Percentiles rank a stretch among this genome's conserved stretches.
Evolutionary conservation across 2,888 invertebrate species (phyloP).

Genomic region (Ormyrus labotus): DNA sequence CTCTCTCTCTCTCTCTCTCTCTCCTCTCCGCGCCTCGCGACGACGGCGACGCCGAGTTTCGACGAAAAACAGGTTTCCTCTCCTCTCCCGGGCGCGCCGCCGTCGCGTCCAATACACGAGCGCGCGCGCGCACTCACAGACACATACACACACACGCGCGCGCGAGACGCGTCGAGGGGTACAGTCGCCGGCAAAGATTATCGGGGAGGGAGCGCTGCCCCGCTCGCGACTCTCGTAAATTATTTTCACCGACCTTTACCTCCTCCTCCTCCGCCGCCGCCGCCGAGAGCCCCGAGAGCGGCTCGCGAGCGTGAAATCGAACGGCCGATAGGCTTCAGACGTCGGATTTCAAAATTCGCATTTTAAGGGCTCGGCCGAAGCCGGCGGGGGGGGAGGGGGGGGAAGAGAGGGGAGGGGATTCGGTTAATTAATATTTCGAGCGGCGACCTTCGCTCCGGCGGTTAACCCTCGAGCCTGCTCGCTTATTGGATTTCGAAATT

Average conservation of each 20-base stretch:
- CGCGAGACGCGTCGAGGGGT: conserved; percentile 3
- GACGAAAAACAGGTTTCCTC: conserved; percentile 62
- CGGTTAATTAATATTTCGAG: conserved; percentile 34
- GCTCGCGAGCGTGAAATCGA: conserved; percentile 40
- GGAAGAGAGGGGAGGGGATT: background rate
- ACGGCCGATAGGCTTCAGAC: conserved; percentile 33
- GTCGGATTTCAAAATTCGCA: conserved; percentile 40
- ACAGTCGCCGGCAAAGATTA: conserved; percentile 46
- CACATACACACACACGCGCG: background rate
- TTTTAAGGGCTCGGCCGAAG: conserved; percentile 4
- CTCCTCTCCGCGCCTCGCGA: background rate
- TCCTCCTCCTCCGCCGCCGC: conserved; percentile 3
- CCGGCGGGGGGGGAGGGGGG: too few species aligned
- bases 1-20: conserved; percentile 31
- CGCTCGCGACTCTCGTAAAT: conserved; percentile 55
- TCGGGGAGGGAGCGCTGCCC: conserved; percentile 8
- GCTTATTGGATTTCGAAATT: too few species aligned
- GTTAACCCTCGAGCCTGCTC: conserved; percentile 1
- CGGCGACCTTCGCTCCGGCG: background rate
- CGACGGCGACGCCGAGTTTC: conserved; percentile 22
- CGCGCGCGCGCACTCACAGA: background rate
- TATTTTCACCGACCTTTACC: conserved; percentile 56
- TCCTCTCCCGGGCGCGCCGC: conserved; percentile 29
- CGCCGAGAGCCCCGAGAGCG: too few species aligned
- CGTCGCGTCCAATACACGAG: conserved; percentile 9